Base-by-base conservation (phyloP, 2,888 invertebrate genomes). In the Erebia ligea region DNA sequence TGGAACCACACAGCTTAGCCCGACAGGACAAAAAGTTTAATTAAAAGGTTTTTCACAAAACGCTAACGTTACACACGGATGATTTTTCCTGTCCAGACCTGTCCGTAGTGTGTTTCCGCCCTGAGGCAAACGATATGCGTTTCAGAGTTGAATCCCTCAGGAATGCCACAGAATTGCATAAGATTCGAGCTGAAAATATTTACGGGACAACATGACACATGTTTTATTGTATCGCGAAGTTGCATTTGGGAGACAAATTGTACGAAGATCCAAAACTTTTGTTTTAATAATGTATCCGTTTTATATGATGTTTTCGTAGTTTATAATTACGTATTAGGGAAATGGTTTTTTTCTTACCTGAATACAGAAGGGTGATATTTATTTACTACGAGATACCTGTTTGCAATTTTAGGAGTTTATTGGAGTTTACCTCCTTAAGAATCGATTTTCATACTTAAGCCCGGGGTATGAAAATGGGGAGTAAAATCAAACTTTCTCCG, bases 161-260 rank as follows among this genome's bases (percentile, higher is more conserved):
- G 62, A 62, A 15, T 48, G 45, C 9, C 48, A 48, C 9, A 1
- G 45, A 61, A 61, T 61, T 61, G 61, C 42, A 62, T 48, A 62
- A 62, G 62, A 25, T 62, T 48, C 15, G 19, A 11, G 3, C 8
- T 19, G 40, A 45, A 48, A 62, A 21, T 48, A 62, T 62, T 62
- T 21, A 21, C 48, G 21, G 10, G 19, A 19, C 42, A 48, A 19
- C 15, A 48, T 21, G 48, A 62, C 45, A 48, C 62, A 48, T 62
- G 21, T 62, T 62, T 62, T 62, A 62, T 62, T 48, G 62, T 15
- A 21, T 21, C 21, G 15, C 21, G 19, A 45, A 45, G 21, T 62
- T 25, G 8, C 62, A 62, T 62, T 42, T 61, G 42, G 59, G 59
- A 59, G 11, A n/a, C 1, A 59, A 42, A 59, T 8, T 59, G 59